Conservation (phyloP, 2,113 vertebrate genomes). For the Sakesphorus luctuosus region DNA sequence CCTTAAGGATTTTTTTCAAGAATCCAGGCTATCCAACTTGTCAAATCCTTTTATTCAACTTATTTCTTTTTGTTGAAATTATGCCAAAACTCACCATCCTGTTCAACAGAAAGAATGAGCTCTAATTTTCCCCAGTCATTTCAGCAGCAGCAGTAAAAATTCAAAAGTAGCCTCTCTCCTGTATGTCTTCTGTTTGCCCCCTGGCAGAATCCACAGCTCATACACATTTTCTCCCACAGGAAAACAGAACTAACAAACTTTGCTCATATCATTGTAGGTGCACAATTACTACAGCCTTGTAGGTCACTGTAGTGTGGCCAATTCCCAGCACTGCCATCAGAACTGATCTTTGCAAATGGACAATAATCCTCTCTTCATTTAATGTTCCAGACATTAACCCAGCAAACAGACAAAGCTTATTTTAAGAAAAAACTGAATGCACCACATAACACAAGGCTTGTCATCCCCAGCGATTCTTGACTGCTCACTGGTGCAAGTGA, state of each 20-base stretch:
- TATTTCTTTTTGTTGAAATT: background rate
- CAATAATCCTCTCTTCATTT: background rate
- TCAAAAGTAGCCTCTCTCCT: background rate
- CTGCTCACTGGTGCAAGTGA: background rate
- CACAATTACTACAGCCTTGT: background rate
- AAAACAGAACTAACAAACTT: background rate
- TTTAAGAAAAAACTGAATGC: background rate
- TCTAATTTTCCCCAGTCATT: background rate
- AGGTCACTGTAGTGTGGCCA: background rate
- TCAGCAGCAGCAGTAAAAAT: fast-evolving
- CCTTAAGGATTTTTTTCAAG: background rate
- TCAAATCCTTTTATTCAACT: background rate
- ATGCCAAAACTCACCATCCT: background rate
- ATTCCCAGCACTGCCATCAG: background rate
- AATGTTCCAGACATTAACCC: background rate
- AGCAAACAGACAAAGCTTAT: background rate
- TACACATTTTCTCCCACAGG: background rate
- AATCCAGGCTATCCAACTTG: background rate
- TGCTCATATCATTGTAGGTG: background rate
- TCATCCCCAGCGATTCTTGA: background rate
- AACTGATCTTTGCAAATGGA: background rate
- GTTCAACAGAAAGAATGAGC: background rate
- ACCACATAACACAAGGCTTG: background rate
- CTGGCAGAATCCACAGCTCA: background rate
- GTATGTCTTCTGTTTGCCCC: background rate